phyloP scores from a whole-genome alignment of 2,797 vertebrate genomes.

The Toxotes lorentzi region DNA sequence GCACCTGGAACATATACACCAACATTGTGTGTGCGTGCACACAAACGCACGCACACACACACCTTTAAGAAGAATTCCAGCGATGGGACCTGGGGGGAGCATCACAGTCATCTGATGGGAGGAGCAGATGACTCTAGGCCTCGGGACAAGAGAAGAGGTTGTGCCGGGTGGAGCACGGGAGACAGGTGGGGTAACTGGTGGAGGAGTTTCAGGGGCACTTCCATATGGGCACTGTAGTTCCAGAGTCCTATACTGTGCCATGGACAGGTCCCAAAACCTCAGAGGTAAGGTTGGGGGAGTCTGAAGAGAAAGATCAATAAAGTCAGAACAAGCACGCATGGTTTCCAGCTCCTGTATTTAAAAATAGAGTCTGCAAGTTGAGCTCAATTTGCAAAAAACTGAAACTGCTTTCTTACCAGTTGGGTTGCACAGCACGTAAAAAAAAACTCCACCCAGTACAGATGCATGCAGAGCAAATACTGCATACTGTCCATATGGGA shows the following conservation, averaged over 20 bases:
- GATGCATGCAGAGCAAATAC: conserved; percentile 35
- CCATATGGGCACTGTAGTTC: conserved; percentile 75
- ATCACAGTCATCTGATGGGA: conserved; percentile 77
- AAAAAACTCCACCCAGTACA: conserved; percentile 13
- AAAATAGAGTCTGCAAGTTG: conserved; percentile 40
- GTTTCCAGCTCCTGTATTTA: conserved; percentile 18
- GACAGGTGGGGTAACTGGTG: neutral
- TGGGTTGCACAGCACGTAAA: conserved; percentile 21
- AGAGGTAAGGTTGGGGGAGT: conserved; percentile 66
- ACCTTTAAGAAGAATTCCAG: conserved; percentile 80
- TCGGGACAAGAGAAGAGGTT: conserved; percentile 13
- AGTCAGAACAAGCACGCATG: conserved; percentile 24
- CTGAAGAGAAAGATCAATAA: conserved; percentile 60
- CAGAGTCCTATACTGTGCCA: conserved; percentile 57
- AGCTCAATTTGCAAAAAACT: conserved; percentile 5
- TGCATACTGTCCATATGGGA: conserved; percentile 38
- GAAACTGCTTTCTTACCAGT: conserved; percentile 7
- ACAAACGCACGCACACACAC: neutral
- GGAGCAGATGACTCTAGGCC: conserved; percentile 74
- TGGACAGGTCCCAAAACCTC: conserved; percentile 75
- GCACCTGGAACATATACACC: conserved; percentile 34
- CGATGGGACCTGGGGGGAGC: conserved; percentile 76
- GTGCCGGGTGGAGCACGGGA: conserved; percentile 1
- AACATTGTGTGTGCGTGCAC: too few species aligned
- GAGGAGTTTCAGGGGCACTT: conserved; percentile 10